Base-by-base conservation (phyloP, 2,888 invertebrate genomes). In the Amaurobius ferox region DNA sequence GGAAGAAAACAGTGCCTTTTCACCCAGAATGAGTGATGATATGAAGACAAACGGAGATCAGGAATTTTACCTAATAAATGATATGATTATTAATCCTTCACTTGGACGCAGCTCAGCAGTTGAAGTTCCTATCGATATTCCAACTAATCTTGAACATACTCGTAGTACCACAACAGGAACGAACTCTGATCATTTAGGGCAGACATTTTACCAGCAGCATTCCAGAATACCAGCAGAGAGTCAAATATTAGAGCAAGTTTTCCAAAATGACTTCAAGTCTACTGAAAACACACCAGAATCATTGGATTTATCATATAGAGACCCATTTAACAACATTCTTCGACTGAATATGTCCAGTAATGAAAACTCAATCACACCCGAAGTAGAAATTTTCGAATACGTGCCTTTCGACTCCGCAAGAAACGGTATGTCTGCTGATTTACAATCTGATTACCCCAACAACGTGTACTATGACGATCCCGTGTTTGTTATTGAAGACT, bases 381-480 rank as follows among this genome's bases (percentile, higher is more conserved):
- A 32, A 66, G 13, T 66, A 9, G 66, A 66, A 66, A 19, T 66
- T 32, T 6, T 66, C 0, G 66, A 66, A 19, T 66, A 32, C 11
- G 28, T 66, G 11, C 66, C 66, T 6, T n/a, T 66, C 9, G 66
- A 66, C 6, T 30, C 32, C 1, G 6, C 19, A 5, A 23, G 23
- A 55, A 23, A 16, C 23, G 19, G 7, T 0, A 0, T 19, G 7
- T 0, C 1, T 16, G 9, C n/a, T n/a, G n/a, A 66, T 19, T 32
- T 6, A 19, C 0, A n/a, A n/a, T 0, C 16, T 26, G 6, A 9
- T n/a, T 13, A 23, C 23, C 1, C 5, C 2, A n/a, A 19, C n/a
- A n/a, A 32, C 1, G 5, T 35, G 5, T 13, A 66, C 7, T 32
- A 9, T 9, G 32, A 35, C 16, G 32, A 66, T 19, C 66, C 66